Base-by-base conservation (phyloP, 2,113 vertebrate genomes). In the Megaceryle torquata region DNA sequence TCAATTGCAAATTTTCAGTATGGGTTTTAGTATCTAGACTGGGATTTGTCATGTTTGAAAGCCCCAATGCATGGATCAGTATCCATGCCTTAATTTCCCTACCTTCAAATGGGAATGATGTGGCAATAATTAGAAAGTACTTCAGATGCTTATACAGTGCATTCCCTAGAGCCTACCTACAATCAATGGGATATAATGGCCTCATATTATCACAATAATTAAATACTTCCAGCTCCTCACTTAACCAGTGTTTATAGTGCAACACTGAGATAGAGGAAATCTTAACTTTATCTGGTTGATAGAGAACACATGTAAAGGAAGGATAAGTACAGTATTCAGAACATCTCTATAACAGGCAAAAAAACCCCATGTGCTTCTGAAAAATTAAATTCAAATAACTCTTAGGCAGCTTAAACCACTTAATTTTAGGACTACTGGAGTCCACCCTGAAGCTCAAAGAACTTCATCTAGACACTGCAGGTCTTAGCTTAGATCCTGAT, bases 141-240 rank as follows among this genome's bases (percentile, higher is more conserved):
- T 95, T 95, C 56, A 87, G 53, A 71, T 85, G 51, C 65, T 94
- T 75, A 43, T 71, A 75, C 61, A 64, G 64, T 43, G 14, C 44
- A 68, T 87, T 95, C 94, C 91, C 95, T 89, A 57, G 93, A 89
- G 96, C 20, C 77, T 95, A 97, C 89, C 84, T 96, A 89, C 81
- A 96, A 87, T 96, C 96, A 97, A 93, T 97, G 86, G 77, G 74
- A 56, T 91, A 76, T 93, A 95, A 97, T 96, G 93, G 86, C 83
- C 51, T 95, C 44, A 76, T 86, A 95, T 78, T 87, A 92, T 95
- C 70, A 91, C 83, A 89, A 93, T 95, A 97, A 97, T 96, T 95
- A 95, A 97, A 96, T 95, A 69, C 93, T 95, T 97, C 86, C 74
- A 95, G 31, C 86, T 87, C 77, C 64, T 67, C 76, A 63, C 39